Conservation (phyloP, 2,113 vertebrate species). For the Zosterops borbonicus region DNA sequence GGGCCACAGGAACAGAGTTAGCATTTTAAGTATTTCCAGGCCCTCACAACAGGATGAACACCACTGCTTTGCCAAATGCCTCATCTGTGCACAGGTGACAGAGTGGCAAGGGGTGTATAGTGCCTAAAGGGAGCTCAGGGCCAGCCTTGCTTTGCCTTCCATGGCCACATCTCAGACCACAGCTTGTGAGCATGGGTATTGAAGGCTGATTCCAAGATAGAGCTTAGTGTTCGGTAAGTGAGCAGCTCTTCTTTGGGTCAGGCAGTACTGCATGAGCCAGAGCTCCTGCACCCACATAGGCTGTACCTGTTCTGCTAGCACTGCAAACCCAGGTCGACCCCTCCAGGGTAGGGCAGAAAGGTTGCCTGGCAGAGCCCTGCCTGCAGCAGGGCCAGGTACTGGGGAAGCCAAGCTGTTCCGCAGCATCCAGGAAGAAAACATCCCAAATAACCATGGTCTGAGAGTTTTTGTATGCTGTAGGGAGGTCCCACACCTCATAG, state of each 20-base stretch:
- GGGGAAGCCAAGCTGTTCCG: neutral
- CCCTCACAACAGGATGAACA: neutral
- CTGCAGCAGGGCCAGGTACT: neutral
- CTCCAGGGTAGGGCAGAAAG: neutral
- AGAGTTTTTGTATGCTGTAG: neutral
- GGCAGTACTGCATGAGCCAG: neutral
- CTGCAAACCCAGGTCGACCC: neutral
- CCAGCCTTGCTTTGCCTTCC: neutral
- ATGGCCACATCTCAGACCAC: neutral
- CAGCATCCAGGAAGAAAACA: neutral
- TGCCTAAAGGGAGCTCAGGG: neutral
- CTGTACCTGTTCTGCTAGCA: accelerated
- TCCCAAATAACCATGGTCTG: neutral
- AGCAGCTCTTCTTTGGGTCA: neutral
- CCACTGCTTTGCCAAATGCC: neutral
- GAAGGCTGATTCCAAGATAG: neutral
- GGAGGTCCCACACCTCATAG: neutral
- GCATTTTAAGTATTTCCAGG: neutral
- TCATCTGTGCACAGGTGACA: accelerated
- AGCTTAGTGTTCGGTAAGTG: accelerated
- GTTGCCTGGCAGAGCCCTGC: neutral
- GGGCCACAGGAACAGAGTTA: neutral
- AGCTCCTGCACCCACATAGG: neutral
- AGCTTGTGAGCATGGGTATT: neutral
- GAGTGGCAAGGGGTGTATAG: accelerated